phyloP scores from a whole-genome alignment of 2,113 vertebrate species.

The Podocnemis expansa region DNA sequence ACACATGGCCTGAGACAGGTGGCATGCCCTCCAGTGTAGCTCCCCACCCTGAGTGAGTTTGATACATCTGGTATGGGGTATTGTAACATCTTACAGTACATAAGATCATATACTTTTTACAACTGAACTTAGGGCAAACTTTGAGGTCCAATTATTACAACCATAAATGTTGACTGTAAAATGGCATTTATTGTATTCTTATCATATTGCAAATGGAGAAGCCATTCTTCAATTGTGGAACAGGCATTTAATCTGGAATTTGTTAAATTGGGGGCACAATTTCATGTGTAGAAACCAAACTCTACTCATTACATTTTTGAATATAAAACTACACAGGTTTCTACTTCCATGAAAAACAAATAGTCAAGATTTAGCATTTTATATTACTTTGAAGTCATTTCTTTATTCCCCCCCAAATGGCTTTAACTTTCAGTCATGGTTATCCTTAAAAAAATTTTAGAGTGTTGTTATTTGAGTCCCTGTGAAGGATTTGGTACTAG shows the following conservation, averaged over 20 bases:
- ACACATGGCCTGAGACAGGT: too few species aligned
- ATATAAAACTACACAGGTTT: constrained; percentile 42
- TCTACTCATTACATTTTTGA: constrained; percentile 59
- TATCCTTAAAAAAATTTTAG: constrained; percentile 62
- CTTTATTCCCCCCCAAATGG: constrained; percentile 59
- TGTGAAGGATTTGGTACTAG: constrained; percentile 49
- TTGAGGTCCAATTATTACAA: background rate
- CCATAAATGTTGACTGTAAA: background rate
- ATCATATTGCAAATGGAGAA: background rate
- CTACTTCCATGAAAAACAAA: constrained; percentile 71
- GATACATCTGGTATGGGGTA: too few species aligned
- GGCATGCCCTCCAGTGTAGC: too few species aligned
- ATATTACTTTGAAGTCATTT: constrained; percentile 64
- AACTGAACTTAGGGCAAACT: background rate
- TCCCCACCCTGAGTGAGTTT: too few species aligned
- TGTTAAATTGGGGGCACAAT: constrained; percentile 54
- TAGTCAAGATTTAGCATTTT: constrained; percentile 65
- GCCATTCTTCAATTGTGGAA: constrained; percentile 41
- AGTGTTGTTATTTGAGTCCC: constrained; percentile 63
- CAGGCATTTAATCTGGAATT: constrained; percentile 60
- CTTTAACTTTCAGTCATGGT: constrained; percentile 61
- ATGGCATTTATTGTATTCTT: background rate
- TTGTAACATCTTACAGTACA: background rate
- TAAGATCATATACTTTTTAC: background rate
- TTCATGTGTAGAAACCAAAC: constrained; percentile 64